These are phyloP conservation scores for Hipparchia sbordonii DNA, from an alignment of 2,888 invertebrate genomes.

Conservation along the genomic window DNA sequence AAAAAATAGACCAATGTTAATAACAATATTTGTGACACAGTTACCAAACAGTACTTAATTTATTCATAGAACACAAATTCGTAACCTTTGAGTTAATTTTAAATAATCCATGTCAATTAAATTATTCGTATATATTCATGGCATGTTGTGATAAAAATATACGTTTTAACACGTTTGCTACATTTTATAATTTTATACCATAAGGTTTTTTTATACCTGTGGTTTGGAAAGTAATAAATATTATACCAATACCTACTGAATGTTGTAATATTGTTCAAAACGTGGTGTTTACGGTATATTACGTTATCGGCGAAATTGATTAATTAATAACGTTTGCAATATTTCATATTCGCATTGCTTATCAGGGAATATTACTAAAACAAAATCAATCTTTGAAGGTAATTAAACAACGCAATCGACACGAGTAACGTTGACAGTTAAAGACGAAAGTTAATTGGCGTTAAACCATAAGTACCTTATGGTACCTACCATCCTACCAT, in stretches of 20 bases:
- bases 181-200: too few relatives aligned
- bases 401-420: not conserved
- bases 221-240: too few relatives aligned
- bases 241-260: too few relatives aligned
- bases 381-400: not conserved
- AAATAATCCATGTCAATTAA: not conserved
- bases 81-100: not conserved
- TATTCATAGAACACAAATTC: constrained; percentile 3
- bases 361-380: not conserved
- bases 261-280: not conserved
- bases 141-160: not conserved
- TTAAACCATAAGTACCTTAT: too few relatives aligned
- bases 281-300: constrained; percentile 6
- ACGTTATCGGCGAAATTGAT: constrained; percentile 6
- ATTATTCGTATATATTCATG: not conserved
- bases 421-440: too few relatives aligned
- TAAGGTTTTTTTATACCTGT: too few relatives aligned
- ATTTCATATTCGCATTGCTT: constrained; percentile 12
- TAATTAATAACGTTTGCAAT: constrained; percentile 9
- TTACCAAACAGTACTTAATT: not conserved
- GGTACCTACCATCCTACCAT: too few relatives aligned
- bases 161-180: not conserved
- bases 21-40: not conserved
- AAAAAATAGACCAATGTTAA: constrained; percentile 1
- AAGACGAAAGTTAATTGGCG: too few relatives aligned